Conservation (phyloP, 35 echinoderm and acorn worm genomes). For the Holothuria glaberrima region DNA sequence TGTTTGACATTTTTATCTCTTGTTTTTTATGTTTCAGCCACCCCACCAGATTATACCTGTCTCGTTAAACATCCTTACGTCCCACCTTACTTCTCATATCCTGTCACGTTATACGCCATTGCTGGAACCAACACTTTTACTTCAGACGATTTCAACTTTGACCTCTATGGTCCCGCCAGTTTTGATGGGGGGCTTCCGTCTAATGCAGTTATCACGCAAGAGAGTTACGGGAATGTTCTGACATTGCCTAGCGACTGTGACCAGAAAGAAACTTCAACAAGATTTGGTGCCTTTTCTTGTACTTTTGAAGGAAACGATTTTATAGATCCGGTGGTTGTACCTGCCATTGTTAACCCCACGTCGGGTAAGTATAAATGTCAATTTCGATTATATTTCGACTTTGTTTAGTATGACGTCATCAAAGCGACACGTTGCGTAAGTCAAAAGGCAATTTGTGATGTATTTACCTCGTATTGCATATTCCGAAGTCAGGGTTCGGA, state of each 20-base stretch:
- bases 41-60: not conserved
- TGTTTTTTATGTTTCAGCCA: not conserved
- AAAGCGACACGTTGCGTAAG: not conserved
- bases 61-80: conserved; percentile 1
- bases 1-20: not conserved
- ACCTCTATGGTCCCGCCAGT: not conserved
- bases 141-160: not conserved
- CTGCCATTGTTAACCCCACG: not conserved
- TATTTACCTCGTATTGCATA: too few relatives aligned
- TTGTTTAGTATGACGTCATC: not conserved
- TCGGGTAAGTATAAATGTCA: not conserved
- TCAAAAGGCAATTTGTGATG: too few relatives aligned
- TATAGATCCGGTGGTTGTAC: not conserved
- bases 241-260: not conserved
- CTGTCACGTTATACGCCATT: not conserved
- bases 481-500: too few relatives aligned
- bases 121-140: not conserved
- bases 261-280: not conserved
- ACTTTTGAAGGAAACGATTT: not conserved
- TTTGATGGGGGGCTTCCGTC: not conserved
- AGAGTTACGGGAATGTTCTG: not conserved
- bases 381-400: not conserved
- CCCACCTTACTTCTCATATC: not conserved
- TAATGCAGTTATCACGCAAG: not conserved
- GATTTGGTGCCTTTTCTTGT: not conserved